Evolutionary conservation across 2,888 invertebrate genomes (phyloP).

Genomic region (Heliothis peltigera): DNA sequence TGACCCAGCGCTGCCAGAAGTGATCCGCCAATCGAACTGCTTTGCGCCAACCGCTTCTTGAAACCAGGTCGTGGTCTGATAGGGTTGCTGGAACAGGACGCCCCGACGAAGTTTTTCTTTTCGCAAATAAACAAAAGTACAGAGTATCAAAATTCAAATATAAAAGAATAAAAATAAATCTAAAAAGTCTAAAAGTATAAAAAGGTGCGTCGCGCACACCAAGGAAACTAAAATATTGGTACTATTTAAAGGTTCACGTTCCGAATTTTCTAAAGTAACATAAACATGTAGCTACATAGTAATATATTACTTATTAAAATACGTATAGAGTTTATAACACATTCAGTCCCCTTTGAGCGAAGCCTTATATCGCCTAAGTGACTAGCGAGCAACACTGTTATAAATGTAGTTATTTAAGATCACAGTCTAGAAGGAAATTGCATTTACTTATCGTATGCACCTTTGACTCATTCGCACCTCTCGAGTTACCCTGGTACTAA

Average conservation of each 20-base stretch:
- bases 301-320: slow-evolving; percentile 50
- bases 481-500: slow-evolving; percentile 78
- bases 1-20: no score
- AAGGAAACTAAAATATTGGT: neutral
- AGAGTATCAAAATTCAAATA: no score
- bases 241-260: neutral
- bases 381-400: slow-evolving; percentile 60
- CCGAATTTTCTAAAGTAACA: slow-evolving; percentile 12
- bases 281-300: slow-evolving; percentile 12
- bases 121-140: no score
- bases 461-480: slow-evolving; percentile 82
- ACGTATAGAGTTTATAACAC: slow-evolving; percentile 54
- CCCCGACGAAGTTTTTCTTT: no score
- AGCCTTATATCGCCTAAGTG: slow-evolving; percentile 60
- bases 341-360: slow-evolving; percentile 59
- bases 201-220: no score
- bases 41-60: no score
- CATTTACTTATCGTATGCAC: slow-evolving; percentile 81
- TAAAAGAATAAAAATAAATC: no score
- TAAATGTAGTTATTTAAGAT: slow-evolving; percentile 75
- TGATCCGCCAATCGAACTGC: no score
- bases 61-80: no score
- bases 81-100: no score
- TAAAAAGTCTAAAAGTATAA: no score
- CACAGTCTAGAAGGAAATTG: slow-evolving; percentile 77